Base-by-base conservation (phyloP, 2,888 invertebrate species). In the Dorcus parallelipipedus region DNA sequence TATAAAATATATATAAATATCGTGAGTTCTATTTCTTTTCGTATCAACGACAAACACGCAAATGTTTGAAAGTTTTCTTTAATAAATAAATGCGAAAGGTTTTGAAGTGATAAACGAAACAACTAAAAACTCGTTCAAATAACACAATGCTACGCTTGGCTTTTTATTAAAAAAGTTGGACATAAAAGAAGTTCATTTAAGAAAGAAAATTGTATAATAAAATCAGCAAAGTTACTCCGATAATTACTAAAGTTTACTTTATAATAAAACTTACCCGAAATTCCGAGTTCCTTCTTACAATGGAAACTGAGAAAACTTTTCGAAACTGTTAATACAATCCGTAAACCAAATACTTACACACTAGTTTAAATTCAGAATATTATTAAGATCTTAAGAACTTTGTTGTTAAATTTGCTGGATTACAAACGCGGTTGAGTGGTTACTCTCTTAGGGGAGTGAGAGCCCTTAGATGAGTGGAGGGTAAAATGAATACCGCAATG, bases 381-480 rank as follows among this genome's bases (percentile, higher is more conserved):
- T 61, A 61, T 64, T 64, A 60, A 60, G 64, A 60, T 58, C 60
- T 60, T 59, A 64, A 61, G 61, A 64, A 67, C 52, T 67, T 67
- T 64, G 66, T 64, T 64, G 65, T 64, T 65, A 66, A 63, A 64
- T 63, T 64, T 57, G 61, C 62, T 61, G 58, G 60, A 66, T 65
- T 64, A 64, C 61, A 55, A 62, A 62, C 56, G 62, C 58, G 62
- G 62, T 62, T 60, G 63, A 58, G 58, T 61, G 63, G 53, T 60
- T 64, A 57, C 60, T 59, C 65, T 63, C 62, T 51, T 58, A 42
- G 58, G 60, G 60, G 56, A 47, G 58, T 59, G 53, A 45, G 14
- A 26, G 38, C 47, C 43, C 17, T 26, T 39, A 33, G 38, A 20
- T 14, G 54, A 20, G 45, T 10, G 20, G 58, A 60, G 57, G 60